Base-by-base conservation (phyloP, 2,888 invertebrate genomes). In the Eudemis profundana region DNA sequence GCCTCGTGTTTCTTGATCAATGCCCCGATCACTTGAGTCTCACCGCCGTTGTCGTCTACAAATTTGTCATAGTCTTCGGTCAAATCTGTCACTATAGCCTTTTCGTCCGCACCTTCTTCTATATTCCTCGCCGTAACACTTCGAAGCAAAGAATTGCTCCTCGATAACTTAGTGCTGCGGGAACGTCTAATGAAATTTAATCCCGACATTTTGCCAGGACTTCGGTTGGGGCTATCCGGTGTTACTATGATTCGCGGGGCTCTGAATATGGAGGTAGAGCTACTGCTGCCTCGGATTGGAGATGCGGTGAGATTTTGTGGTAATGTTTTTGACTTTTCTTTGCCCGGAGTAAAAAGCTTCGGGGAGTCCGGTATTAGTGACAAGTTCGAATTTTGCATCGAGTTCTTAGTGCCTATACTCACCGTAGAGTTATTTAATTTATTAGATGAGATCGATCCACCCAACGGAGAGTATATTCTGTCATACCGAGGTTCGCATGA, bases 151-250 rank as follows among this genome's bases (percentile, higher is more conserved):
- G 94, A 94, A 75, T 95, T 95, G 74, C 95, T 95, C 66, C 95
- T 92, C 0, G 95, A 94, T 51, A 96, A 79, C 79, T 96, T 96
- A 1, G 95, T 95, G 71, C 95, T 95, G 75, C 96, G 94, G 4
- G 95, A 95, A 63, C 95, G 91, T 10, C 96, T 92, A 74, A 96
- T 95, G 72, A 95, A 94, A 77, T 93, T 94, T 29, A 94, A 81
- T 17, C 92, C 92, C 2, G 91, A 82, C 66, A 89, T 86, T 81
- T 86, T 90, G 4, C 89, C 88, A 23, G 94, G 93, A 78, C 94
- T 94, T 76, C 93, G 94, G 69, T 87, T 88, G 4, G 91, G 88
- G 75, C 90, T 86, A 79, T 93, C 84, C 72, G 93, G 87, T 67
- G 90, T 90, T 49, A 92, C 87, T 3, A 89, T 87, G 75, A 89